Conservation (phyloP, 2,797 vertebrate species). For the Ispidina picta region DNA sequence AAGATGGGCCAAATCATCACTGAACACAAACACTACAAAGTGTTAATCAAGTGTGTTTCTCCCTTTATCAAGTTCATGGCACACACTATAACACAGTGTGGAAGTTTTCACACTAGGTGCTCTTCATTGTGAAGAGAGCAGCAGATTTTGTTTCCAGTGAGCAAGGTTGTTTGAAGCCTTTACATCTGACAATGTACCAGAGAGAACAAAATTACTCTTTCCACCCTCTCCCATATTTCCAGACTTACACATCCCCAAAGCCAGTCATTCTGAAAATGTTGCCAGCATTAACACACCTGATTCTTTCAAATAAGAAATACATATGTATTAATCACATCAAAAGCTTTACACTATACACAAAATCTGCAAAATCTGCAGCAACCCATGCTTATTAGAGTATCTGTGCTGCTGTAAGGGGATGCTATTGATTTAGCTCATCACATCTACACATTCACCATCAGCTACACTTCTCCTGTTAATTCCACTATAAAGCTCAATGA, state of each 20-base stretch:
- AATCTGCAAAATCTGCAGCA: background rate
- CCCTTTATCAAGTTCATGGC: background rate
- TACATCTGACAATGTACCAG: background rate
- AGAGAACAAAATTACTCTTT: background rate
- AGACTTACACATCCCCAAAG: background rate
- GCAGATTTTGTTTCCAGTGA: background rate
- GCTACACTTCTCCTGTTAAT: background rate
- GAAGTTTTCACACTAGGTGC: background rate
- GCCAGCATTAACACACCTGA: background rate
- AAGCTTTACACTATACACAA: background rate
- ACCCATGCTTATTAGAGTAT: background rate
- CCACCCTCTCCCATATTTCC: background rate
- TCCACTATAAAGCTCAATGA: background rate
- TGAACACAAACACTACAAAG: background rate
- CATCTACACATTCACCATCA: background rate
- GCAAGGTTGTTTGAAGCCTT: background rate
- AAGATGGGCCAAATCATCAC: background rate
- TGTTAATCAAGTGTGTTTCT: background rate
- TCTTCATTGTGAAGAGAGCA: background rate
- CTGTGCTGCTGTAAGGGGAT: background rate
- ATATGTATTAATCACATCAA: conserved; percentile 18
- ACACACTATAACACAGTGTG: background rate
- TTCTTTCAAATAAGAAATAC: conserved; percentile 19
- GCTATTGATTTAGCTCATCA: background rate
- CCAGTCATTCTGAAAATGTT: background rate